Evolutionary conservation across 2,888 invertebrate genomes (phyloP).

Genomic region (Drosophila nigricruria): DNA sequence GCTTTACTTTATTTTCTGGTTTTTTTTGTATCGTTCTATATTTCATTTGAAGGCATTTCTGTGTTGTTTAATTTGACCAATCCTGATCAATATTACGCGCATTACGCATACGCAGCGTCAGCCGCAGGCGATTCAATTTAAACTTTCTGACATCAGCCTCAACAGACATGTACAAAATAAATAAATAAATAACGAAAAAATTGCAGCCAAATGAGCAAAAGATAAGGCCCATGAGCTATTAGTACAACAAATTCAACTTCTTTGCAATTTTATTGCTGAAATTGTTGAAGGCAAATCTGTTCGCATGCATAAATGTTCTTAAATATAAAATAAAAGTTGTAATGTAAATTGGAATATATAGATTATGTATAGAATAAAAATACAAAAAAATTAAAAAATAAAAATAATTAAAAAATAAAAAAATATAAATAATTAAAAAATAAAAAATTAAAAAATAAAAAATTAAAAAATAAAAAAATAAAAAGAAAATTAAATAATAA

Average conservation of each 20-base stretch:
- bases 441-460: too few species aligned
- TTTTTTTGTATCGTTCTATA: neutral
- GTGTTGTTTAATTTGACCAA: slow-evolving; percentile 30
- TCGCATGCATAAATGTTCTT: neutral
- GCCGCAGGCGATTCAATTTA: slow-evolving; percentile 27
- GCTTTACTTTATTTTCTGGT: slow-evolving; percentile 11
- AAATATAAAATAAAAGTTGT: neutral
- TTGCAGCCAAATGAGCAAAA: slow-evolving; percentile 1
- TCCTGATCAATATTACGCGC: slow-evolving; percentile 55
- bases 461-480: too few species aligned
- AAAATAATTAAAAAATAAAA: too few species aligned
- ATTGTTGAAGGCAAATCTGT: neutral
- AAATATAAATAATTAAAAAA: too few species aligned
- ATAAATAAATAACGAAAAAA: neutral
- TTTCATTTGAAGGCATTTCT: slow-evolving; percentile 9
- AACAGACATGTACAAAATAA: neutral
- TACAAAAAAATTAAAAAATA: too few species aligned
- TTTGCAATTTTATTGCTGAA: neutral
- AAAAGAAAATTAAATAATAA: too few species aligned
- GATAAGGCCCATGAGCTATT: neutral
- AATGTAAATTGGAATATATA: too few species aligned
- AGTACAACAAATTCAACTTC: neutral
- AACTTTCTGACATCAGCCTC: slow-evolving; percentile 25
- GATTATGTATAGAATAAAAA: too few species aligned
- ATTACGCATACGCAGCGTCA: slow-evolving; percentile 36